Evolutionary conservation across 35 echinoderm and acorn worm species (phyloP), one percentile per base, ranked within the genome.

Genomic region (Eucidaris tribuloides): DNA sequence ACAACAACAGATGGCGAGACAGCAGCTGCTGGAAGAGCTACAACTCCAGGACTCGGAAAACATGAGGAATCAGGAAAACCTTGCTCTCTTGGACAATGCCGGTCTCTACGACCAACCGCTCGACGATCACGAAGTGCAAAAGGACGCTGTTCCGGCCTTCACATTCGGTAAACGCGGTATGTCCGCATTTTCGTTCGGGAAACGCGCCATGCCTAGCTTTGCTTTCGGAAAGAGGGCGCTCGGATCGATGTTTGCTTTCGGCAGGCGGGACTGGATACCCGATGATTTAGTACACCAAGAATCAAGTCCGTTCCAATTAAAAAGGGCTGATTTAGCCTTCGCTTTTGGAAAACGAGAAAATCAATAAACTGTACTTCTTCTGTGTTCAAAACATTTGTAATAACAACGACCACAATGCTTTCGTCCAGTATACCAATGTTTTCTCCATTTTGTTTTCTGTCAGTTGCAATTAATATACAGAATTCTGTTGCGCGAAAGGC

Each of bases 261-360:
- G 68, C 18, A 27, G 41, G 9, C 68, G 68, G 24, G 38, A 74
- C 24, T 74, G 68, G 68, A 40, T n/a, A 6, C 28, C 68, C 68
- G 20, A 74, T n/a, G 38, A 40, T 42, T n/a, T n/a, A 44, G 36
- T 33, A 74, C 68, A 2, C 35, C 28, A 68, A 68, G 64, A 74
- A 44, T 41, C 68, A 74, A 40, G 68, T 44, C 68, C 68, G 44
- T 74, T n/a, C 41, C 19, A 64, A 9, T 13, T 64, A 7, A 74
- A 74, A 36, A 42, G 68, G 41, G 68, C 28, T 42, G 40, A 74
- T n/a, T 18, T 74, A 74, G 68, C 68, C 68, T 74, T 74, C 37
- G 36, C 68, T 35, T 74, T 74, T 44, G 68, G 68, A 23, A 74
- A 74, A 74, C 34, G 68, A 44, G 68, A 42, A 41, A 36, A 38